These are phyloP conservation scores for Drosophila melanosoma DNA, from an alignment of 2,888 invertebrate species.

Conservation along the genomic window DNA sequence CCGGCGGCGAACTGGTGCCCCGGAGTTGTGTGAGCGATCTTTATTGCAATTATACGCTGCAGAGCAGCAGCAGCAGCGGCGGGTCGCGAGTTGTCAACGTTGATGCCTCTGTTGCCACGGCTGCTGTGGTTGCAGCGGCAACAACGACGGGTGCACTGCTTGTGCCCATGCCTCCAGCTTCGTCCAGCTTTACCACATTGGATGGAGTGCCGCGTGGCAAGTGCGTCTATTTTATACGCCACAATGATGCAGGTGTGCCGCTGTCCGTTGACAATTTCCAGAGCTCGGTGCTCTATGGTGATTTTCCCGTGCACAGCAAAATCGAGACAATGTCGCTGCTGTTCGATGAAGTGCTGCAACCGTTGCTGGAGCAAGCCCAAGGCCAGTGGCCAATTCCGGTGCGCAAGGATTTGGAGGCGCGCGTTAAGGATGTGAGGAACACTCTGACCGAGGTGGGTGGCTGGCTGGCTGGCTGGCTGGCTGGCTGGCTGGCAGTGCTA, in stretches of 20 bases:
- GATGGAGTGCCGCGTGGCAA: conserved; percentile 85
- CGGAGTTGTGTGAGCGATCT: conserved; percentile 84
- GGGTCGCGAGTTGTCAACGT: conserved; percentile 18
- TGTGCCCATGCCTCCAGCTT: conserved; percentile 78
- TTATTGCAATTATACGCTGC: conserved; percentile 69
- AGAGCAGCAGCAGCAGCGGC: conserved; percentile 28
- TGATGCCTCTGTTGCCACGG: conserved; percentile 42
- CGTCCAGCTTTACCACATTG: conserved; percentile 82
- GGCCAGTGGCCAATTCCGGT: conserved; percentile 90
- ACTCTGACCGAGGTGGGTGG: conserved; percentile 81
- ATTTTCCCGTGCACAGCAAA: conserved; percentile 89
- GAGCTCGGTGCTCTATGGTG: conserved; percentile 88
- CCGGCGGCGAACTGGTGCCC: conserved; percentile 85
- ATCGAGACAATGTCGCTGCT: conserved; percentile 89
- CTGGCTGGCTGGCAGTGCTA: conserved; percentile 21
- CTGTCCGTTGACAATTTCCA: conserved; percentile 83
- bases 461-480: too few species aligned
- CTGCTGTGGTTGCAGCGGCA: conserved; percentile 65
- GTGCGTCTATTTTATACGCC: conserved; percentile 86
- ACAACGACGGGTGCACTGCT: conserved; percentile 66
- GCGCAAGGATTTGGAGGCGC: conserved; percentile 89
- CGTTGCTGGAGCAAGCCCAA: conserved; percentile 90
- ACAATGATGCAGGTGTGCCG: conserved; percentile 52
- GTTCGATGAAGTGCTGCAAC: conserved; percentile 90
- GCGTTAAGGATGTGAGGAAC: conserved; percentile 88